phyloP scores from a whole-genome alignment of 2,888 invertebrate genomes.

The Eutolmus rufibarbis region DNA sequence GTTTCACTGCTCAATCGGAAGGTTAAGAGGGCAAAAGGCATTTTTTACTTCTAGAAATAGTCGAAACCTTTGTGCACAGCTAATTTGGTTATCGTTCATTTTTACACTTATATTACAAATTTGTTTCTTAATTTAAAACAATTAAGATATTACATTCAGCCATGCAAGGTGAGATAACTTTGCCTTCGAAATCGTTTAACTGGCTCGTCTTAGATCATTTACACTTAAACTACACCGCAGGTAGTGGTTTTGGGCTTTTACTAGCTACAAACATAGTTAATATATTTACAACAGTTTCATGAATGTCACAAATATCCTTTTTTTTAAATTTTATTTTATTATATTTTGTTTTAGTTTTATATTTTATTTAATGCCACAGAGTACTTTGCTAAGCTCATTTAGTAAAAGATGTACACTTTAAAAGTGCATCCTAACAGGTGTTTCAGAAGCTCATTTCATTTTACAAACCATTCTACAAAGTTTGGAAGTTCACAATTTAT shows the following conservation, averaged over 20 bases:
- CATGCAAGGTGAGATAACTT: background rate
- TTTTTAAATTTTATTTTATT: background rate
- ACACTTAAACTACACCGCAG: background rate
- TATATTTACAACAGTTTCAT: conserved; percentile 6
- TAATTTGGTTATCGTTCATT: conserved; percentile 34
- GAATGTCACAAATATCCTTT: background rate
- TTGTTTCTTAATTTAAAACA: conserved; percentile 31
- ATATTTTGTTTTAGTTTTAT: background rate
- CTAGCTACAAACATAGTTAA: background rate
- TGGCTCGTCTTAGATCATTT: background rate
- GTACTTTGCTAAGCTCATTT: background rate
- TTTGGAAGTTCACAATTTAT: background rate
- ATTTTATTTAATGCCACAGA: background rate
- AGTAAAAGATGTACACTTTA: background rate
- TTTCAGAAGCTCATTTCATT: background rate
- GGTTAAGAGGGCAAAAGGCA: conserved; percentile 23
- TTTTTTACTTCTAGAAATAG: conserved; percentile 42
- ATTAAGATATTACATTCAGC: conserved; percentile 16
- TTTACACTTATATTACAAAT: background rate
- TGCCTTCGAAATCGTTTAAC: background rate
- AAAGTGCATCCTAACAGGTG: background rate
- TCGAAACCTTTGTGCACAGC: conserved; percentile 52
- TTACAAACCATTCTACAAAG: background rate
- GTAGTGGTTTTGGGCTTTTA: background rate
- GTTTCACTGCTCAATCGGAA: background rate